Evolutionary conservation across 2,113 vertebrate species (phyloP), one percentile per base, ranked within the genome.

Genomic region (Phylloscopus trochilus): DNA sequence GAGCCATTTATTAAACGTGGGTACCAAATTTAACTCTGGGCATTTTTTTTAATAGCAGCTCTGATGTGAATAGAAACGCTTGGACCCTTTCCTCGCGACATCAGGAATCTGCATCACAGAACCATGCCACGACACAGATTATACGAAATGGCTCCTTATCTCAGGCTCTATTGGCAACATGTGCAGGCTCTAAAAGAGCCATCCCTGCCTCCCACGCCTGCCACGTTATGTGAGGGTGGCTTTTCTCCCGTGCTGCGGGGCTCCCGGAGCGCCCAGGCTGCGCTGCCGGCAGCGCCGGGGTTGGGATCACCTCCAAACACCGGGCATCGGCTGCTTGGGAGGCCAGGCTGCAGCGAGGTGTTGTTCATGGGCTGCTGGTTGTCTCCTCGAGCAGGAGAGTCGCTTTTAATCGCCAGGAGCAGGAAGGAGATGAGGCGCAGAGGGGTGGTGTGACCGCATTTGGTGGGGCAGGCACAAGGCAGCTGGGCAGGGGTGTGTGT

Each of bases 1-100:
- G 77, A 80, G 76, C 28, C 76, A 83, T 96, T 90, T 92, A 92
- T 95, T 92, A 96, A 64, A 62, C 28, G 76, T 41, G 73, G 79
- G 44, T 58, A 92, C 90, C 86, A 92, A 92, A 92, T 96, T 94
- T 95, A 96, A 83, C 73, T 89, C 73, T 33, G 76, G 8, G 56
- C 56, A 10, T 41, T 87, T 93, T 87, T 93, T 96, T 94, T 81
- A 92, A 66, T 75, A 82, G 53, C n/a, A 27, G 27, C n/a, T 89
- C 56, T 89, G 89, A 91, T 87, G 87, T 16, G 58, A 89, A 74
- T 52, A 77, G 72, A 87, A 94, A 46, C 20, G 28, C 87, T 95
- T 91, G 89, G 82, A 95, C 15, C 23, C 49, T 96, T 82, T 92
- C 87, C 83, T 88, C 73, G 79, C 60, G 59, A 56, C 67, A 74